Base-by-base conservation (phyloP, 2,113 vertebrate species). In the Pseudorectes ferrugineus region DNA sequence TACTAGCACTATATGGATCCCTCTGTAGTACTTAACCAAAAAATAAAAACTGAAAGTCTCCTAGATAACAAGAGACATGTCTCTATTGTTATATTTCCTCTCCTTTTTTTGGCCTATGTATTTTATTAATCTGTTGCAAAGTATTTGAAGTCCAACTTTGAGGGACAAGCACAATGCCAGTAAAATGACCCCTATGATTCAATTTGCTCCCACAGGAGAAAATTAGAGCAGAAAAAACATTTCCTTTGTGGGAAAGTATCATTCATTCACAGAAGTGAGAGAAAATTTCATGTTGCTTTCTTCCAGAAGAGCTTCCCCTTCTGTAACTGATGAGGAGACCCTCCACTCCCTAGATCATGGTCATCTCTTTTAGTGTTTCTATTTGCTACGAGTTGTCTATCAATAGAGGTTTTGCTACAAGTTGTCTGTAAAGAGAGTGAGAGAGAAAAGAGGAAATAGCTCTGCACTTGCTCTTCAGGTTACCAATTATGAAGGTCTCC, bases 11-110 rank as follows among this genome's bases (percentile, higher is more conserved):
- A 10, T 28, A 26, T 55, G 8, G 14, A 75, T 58, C 11, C 14
- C 6, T 1, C 28, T 51, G 31, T 0, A 57, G 8, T 21, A 46
- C 11, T 4, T 48, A 25, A 72, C 3, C 0, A 29, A 88, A 88
- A 90, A 25, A 6, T 2, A 23, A 38, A 48, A 40, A 24, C 2
- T 43, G 19, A 46, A 62, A 28, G 13, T 40, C 7, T 74, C 21
- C 71, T 66, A 51, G 13, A 26, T 57, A 73, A 28, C 1, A 1
- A 3, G 22, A 67, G 19, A 51, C 4, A 8, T 16, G 6, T 63
- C 33, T 85, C 36, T 19, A n/a, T 17, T 38, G 9, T 21, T 51
- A 3, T 4, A 28, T 76, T 94, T 68, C 29, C 14, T 21, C 22
- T 63, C 5, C 3, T 12, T 42, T 62, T 58, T 63, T 57, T 43